These are phyloP conservation scores for Orycteropus afer DNA, from an alignment of 2,113 vertebrate genomes.

Conservation along the genomic window DNA sequence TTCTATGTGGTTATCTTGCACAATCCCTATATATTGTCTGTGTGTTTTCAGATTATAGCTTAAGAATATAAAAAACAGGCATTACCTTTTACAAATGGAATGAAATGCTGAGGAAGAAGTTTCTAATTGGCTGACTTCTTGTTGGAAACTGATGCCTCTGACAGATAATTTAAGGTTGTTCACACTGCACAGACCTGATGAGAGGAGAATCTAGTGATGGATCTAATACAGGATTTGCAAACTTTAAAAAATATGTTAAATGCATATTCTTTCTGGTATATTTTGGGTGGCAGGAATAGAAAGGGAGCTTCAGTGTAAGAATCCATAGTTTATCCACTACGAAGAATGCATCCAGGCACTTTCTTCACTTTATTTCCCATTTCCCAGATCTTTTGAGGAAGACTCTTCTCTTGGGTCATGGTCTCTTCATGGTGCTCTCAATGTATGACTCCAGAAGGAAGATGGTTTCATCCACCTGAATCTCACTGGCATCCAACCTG, in stretches of 20 bases:
- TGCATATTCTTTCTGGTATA: constrained; percentile 2
- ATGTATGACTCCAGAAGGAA: constrained; percentile 94
- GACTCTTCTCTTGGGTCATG: constrained; percentile 58
- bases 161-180: constrained; percentile 4
- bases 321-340: not conserved
- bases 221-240: not conserved
- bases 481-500: constrained; percentile 95
- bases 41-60: not conserved
- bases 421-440: constrained; percentile 81
- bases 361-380: constrained; percentile 16
- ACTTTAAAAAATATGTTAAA: not conserved
- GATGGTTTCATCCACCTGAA: constrained; percentile 96
- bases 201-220: not conserved
- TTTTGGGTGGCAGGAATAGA: not conserved
- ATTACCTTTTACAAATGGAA: constrained; percentile 15
- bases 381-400: not conserved
- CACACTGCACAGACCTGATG: not conserved
- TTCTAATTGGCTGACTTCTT: not conserved
- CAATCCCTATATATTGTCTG: not conserved
- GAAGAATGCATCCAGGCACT: not conserved
- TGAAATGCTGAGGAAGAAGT: not conserved
- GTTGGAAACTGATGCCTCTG: not conserved
- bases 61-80: constrained; percentile 10
- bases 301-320: not conserved
- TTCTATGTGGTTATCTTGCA: not conserved